A percentile compares a stretch with the other conserved stretches of the same genome.
Conservation (phyloP, 2,797 vertebrate genomes). For the Coccyzus lansbergi region DNA sequence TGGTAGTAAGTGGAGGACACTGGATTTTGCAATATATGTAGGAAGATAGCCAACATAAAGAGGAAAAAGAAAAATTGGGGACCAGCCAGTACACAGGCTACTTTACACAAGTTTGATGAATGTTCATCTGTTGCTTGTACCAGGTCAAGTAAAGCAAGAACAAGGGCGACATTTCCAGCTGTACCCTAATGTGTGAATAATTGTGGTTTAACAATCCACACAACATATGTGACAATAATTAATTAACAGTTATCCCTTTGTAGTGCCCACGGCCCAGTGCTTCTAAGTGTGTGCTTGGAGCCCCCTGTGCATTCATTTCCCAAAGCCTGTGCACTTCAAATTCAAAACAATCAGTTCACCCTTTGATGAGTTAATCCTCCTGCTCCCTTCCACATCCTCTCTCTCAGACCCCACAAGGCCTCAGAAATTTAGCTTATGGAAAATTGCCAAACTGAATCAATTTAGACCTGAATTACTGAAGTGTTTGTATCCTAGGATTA, state of each 20-base stretch:
- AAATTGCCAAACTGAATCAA: constrained; percentile 1
- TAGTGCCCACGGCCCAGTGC: neutral
- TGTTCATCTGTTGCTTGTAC: constrained; percentile 33
- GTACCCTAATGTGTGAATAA: neutral
- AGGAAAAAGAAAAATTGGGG: constrained; percentile 73
- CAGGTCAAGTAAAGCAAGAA: neutral
- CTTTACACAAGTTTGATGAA: constrained; percentile 31
- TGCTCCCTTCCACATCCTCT: neutral
- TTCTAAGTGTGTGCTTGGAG: neutral
- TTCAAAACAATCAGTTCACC: constrained; percentile 48
- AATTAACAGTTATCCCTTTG: neutral
- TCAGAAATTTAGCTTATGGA: constrained; percentile 21
- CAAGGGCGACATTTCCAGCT: constrained; percentile 2
- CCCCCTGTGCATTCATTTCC: constrained; percentile 5
- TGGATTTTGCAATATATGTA: constrained; percentile 80
- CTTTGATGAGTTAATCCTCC: constrained; percentile 33
- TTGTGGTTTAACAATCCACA: constrained; percentile 1
- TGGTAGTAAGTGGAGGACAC: constrained; percentile 33
- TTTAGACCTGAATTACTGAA: neutral
- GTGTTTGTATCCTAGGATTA: neutral
- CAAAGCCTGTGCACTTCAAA: neutral
- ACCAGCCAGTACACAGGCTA: constrained; percentile 74
- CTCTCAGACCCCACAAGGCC: neutral
- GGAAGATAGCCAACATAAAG: constrained; percentile 81
- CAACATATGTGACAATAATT: neutral